Base-by-base conservation (phyloP, 2,797 vertebrate species). In the Sebastes miniatus region DNA sequence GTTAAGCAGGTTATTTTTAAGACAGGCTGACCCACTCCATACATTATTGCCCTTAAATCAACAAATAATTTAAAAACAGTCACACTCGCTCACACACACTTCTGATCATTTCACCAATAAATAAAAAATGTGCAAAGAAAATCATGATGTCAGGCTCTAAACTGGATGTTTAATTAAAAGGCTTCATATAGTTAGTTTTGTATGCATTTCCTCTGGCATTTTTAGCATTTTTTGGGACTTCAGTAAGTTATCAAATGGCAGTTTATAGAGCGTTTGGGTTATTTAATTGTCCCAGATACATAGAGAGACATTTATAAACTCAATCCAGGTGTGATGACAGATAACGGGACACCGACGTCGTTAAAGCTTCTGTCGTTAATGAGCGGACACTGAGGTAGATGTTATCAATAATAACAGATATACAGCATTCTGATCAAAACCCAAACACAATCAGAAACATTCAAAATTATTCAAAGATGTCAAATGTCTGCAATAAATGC, bases 351-450 rank as follows among this genome's bases (percentile, higher is more conserved):
- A 27, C 63, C 14, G 2, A 56, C 25, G 65, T 79, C 43, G 81
- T 82, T 89, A 91, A 92, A 93, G 90, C 88, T 89, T 90, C 77
- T 79, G 84, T 88, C 68, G 52, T 80, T 70, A 77, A 90, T 83
- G 84, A 90, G 89, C 62, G 67, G 76, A 94, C 86, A 88, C 90
- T 93, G 95, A 96, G 95, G 95, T 96, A 96, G 95, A 95, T 88
- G 93, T 83, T 85, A 88, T 83, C n/a, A 66, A 87, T 83, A 47
- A 86, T 10, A 84, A 88, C 86, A 84, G 75, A 86, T 66, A 69
- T 93, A 94, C 94, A 95, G 93, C 92, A 94, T 94, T 93, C 86
- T 90, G 93, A 94, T 94, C 77, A 83, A 66, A 83, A 89, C 77
- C 20, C 59, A 88, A 76, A 89, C 77, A 79, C 52, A 83, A 61